Base-by-base conservation (phyloP, 2,113 vertebrate genomes). In the Coregonus clupeaformis region DNA sequence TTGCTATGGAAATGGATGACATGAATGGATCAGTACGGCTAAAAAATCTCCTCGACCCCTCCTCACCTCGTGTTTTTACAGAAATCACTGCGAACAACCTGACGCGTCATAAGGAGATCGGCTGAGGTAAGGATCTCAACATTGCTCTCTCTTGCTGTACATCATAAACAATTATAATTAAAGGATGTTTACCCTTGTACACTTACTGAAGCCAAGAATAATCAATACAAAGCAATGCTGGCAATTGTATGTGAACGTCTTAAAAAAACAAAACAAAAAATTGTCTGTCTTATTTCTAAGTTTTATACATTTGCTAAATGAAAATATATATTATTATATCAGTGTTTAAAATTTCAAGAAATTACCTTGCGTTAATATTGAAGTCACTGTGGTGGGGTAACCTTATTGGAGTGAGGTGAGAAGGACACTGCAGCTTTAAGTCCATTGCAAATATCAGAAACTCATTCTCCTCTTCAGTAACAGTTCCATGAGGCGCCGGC, bases 101-200 rank as follows among this genome's bases (percentile, higher is more conserved):
- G 89, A 89, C 88, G 84, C 88, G 85, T 76, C 87, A 77, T 76
- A 77, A 78, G 69, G 82, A 80, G 84, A 87, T 89, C 91, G 92
- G 90, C 88, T 83, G 73, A 87, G 91, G 92, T 93, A 91, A 93
- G 92, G 73, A 80, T 87, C 88, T 81, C 2, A 76, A 24, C 86
- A 82, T 75, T 80, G 67, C 76, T 62, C 36, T 2, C 63, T 72
- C 36, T 2, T 47, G 42, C 66, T n/a, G 1, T 12, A 65, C 32
- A 69, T 71, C 49, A 42, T 25, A 77, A 84, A 81, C 71, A 80
- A 57, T 72, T 52, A 65, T 65, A 27, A 64, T 45, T 18, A 52
- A 52, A 14, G 14, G 16, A 66, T 73, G 55, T 20, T 62, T 49
- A 16, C 22, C 20, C n/a, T 49, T 24, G 25, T 68, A 68, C 68